Conservation (phyloP, 1,140 invertebrate species). For the Aphaenogaster floridana region DNA sequence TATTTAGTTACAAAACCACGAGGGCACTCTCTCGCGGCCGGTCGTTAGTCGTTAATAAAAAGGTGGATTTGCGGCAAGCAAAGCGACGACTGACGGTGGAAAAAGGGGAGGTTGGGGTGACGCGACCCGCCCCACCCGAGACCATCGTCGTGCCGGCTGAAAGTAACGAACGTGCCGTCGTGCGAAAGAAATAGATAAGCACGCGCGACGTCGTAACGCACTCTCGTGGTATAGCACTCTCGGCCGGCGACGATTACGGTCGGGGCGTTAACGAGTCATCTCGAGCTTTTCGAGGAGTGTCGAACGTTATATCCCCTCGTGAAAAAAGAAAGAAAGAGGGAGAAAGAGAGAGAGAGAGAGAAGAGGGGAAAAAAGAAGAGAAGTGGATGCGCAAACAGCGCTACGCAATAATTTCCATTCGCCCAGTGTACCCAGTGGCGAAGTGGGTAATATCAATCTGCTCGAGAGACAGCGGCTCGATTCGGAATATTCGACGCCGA, state of each 20-base stretch:
- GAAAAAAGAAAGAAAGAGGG: neutral
- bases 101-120: neutral
- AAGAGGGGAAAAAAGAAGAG: neutral
- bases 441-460: slow-evolving; percentile 39
- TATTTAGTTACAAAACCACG: slow-evolving; percentile 60
- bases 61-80: slow-evolving; percentile 40
- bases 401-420: slow-evolving; percentile 21
- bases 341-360: neutral
- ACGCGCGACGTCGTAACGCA: slow-evolving; percentile 19
- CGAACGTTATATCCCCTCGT: neutral
- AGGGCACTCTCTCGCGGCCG: slow-evolving; percentile 24
- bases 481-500: slow-evolving; percentile 52
- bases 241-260: neutral
- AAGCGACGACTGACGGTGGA: neutral
- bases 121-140: neutral
- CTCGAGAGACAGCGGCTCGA: slow-evolving; percentile 13
- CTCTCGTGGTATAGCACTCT: neutral
- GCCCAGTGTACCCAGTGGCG: neutral
- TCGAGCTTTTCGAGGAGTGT: neutral
- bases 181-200: slow-evolving; percentile 46
- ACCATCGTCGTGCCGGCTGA: slow-evolving; percentile 3
- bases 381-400: slow-evolving; percentile 5
- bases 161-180: slow-evolving; percentile 50
- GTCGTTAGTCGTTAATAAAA: slow-evolving; percentile 62
- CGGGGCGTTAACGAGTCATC: neutral